Conservation (phyloP, 2,888 invertebrate genomes). For the Pammene fasciana region DNA sequence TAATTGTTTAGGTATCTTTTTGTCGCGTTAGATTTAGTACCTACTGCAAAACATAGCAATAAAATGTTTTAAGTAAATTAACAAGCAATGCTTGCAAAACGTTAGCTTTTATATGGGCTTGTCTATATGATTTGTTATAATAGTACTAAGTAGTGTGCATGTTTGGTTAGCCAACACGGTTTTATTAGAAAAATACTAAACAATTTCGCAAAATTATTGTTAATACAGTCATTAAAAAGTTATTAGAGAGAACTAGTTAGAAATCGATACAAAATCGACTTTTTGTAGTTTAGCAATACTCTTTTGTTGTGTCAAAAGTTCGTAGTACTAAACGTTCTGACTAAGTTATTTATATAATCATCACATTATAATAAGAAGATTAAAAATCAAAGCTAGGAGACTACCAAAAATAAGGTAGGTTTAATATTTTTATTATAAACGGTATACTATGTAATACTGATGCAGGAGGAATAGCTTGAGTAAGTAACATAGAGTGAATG, state of each 20-base stretch:
- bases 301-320: conserved; percentile 17
- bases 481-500: conserved; percentile 54
- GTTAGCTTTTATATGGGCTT: conserved; percentile 26
- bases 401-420: conserved; percentile 74
- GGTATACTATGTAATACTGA: conserved; percentile 63
- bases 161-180: conserved; percentile 5
- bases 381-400: conserved; percentile 65
- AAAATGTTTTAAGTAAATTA: conserved; percentile 36
- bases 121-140: conserved; percentile 14
- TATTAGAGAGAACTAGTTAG: conserved; percentile 12
- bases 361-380: conserved; percentile 34
- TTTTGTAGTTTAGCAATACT: conserved; percentile 35
- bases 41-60: conserved; percentile 40
- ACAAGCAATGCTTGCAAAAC: conserved; percentile 38
- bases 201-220: conserved; percentile 10
- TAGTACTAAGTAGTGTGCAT: conserved; percentile 17
- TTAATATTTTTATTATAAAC: conserved; percentile 54
- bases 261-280: conserved; percentile 21
- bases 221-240: conserved; percentile 5
- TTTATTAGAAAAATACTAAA: conserved; percentile 1
- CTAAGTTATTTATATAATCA: conserved; percentile 28
- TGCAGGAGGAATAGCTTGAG: conserved; percentile 60
- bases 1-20: conserved; percentile 32
- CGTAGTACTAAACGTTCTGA: conserved; percentile 17
- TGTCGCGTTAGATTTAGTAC: conserved; percentile 21